phyloP scores from a whole-genome alignment of 2,888 invertebrate genomes.

The Prenolepis imparis region DNA sequence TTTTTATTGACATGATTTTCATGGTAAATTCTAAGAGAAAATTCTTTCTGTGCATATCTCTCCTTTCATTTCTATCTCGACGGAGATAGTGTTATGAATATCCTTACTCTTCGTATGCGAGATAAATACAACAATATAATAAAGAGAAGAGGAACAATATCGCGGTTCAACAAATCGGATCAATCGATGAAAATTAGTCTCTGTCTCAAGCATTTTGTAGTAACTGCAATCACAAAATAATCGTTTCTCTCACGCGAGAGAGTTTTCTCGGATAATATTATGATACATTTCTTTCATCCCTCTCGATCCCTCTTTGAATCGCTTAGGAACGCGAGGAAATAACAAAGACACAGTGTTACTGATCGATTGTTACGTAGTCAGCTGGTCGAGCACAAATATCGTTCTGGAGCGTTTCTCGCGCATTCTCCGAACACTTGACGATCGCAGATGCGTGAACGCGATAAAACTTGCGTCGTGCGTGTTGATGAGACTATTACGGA shows the following conservation, averaged over 20 bases:
- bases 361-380: neutral
- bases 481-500: neutral
- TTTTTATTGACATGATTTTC: no score
- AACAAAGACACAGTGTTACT: neutral
- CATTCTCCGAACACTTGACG: neutral
- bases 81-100: neutral
- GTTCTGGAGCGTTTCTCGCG: neutral
- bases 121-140: neutral
- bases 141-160: neutral
- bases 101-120: neutral
- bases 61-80: neutral
- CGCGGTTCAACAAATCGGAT: neutral
- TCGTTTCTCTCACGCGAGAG: neutral
- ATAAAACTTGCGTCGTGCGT: conserved; percentile 6
- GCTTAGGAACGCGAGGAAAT: neutral
- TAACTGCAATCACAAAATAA: neutral
- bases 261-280: neutral
- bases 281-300: no score
- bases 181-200: neutral
- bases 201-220: neutral
- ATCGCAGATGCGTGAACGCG: neutral
- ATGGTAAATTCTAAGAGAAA: no score
- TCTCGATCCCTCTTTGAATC: neutral
- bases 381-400: neutral
- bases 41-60: no score